Evolutionary conservation across 2,797 vertebrate genomes (phyloP).

Genomic region (Rhynchotus rufescens): DNA sequence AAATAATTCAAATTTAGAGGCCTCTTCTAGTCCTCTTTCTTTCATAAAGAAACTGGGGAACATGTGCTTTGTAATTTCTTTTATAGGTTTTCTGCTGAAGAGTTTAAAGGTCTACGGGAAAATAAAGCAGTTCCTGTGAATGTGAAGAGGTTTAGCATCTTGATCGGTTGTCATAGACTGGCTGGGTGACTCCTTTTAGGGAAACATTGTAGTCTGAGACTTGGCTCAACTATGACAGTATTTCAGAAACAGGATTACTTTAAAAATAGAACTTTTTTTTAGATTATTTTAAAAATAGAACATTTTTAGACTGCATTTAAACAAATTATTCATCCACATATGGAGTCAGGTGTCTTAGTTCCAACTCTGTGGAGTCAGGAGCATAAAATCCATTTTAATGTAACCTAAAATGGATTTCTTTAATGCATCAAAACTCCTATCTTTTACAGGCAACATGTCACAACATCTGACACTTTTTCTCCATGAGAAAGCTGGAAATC

Average conservation of each 20-base stretch:
- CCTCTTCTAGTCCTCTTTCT: neutral
- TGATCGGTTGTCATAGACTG: neutral
- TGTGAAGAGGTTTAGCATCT: neutral
- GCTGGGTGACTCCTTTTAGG: neutral
- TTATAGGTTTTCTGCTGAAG: neutral
- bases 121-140: neutral
- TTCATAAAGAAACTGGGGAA: neutral
- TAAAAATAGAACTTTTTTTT: neutral
- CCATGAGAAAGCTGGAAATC: neutral
- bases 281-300: neutral
- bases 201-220: neutral
- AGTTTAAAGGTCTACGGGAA: neutral
- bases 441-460: neutral
- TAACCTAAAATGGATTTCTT: neutral
- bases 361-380: neutral
- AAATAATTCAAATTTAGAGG: neutral
- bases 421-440: neutral
- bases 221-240: neutral
- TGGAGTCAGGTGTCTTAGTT: neutral
- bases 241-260: constrained; percentile 8
- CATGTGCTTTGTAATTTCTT: neutral
- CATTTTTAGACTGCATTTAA: neutral
- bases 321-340: neutral
- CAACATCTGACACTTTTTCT: neutral
- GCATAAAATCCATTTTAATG: neutral